These are phyloP conservation scores for Paramisgurnus dabryanus DNA, from an alignment of 2,113 vertebrate genomes.

Conservation along the genomic window DNA sequence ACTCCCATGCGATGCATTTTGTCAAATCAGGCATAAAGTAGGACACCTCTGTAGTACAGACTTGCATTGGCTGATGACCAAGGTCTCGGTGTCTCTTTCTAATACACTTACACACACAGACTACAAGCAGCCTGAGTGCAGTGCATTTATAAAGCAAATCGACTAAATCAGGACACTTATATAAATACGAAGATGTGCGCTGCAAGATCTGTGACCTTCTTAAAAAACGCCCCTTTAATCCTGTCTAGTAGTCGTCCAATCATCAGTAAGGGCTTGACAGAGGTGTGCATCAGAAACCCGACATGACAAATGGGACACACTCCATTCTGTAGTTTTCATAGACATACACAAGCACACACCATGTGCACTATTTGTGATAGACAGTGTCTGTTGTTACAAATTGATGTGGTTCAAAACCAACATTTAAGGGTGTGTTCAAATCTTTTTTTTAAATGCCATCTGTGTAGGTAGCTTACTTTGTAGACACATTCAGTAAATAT, in stretches of 20 bases:
- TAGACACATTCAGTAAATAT: constrained; percentile 18
- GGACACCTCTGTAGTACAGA: constrained; percentile 45
- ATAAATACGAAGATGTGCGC: not conserved
- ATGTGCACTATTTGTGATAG: too few species aligned
- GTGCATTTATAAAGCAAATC: constrained; percentile 27
- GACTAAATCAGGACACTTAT: constrained; percentile 31
- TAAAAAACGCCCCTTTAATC: too few species aligned
- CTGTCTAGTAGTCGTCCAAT: too few species aligned
- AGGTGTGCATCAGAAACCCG: too few species aligned
- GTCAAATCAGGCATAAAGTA: constrained; percentile 52
- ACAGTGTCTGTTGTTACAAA: not conserved
- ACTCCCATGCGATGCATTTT: constrained; percentile 36
- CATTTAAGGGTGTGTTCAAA: too few species aligned
- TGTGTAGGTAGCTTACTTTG: not conserved
- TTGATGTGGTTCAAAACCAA: not conserved
- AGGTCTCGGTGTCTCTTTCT: not conserved
- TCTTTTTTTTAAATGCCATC: too few species aligned
- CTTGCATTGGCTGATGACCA: constrained; percentile 27
- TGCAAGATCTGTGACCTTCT: too few species aligned
- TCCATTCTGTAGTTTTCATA: too few species aligned
- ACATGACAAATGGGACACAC: too few species aligned
- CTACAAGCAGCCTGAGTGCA: not conserved
- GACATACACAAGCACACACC: too few species aligned
- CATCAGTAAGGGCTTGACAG: too few species aligned
- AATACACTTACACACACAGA: constrained; percentile 3